Evolutionary conservation across 2,797 vertebrate genomes (phyloP).

Genomic region (Platalea minor): DNA sequence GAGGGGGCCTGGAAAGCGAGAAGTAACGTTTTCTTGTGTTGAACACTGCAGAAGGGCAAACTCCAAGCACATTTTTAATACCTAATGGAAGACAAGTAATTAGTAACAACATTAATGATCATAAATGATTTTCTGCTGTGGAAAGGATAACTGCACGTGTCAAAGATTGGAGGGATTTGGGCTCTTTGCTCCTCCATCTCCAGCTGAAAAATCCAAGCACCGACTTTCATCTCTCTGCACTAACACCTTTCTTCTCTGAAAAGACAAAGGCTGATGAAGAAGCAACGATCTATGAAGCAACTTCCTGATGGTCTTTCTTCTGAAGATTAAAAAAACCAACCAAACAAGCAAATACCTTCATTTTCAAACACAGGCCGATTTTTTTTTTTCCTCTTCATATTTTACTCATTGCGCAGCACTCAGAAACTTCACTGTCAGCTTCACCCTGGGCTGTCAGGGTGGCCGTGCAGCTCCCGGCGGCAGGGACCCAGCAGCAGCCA

Average conservation of each 20-base stretch:
- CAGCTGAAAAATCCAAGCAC: background rate
- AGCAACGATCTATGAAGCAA: background rate
- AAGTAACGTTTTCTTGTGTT: background rate
- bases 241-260: background rate
- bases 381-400: background rate
- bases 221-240: background rate
- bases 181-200: background rate
- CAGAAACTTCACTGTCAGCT: background rate
- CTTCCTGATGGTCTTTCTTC: background rate
- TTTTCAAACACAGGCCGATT: background rate
- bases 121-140: background rate
- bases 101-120: background rate
- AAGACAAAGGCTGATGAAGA: background rate
- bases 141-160: background rate
- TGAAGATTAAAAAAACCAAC: background rate
- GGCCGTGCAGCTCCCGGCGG: rapidly evolving
- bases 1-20: rapidly evolving
- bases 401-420: background rate
- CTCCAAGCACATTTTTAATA: background rate
- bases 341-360: background rate
- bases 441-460: rapidly evolving
- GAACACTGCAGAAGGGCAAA: background rate
- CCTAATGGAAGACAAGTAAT: background rate
- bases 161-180: background rate
- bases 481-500: background rate